Base-by-base conservation (phyloP, 2,797 vertebrate genomes). In the Brotogeris chrysoptera region DNA sequence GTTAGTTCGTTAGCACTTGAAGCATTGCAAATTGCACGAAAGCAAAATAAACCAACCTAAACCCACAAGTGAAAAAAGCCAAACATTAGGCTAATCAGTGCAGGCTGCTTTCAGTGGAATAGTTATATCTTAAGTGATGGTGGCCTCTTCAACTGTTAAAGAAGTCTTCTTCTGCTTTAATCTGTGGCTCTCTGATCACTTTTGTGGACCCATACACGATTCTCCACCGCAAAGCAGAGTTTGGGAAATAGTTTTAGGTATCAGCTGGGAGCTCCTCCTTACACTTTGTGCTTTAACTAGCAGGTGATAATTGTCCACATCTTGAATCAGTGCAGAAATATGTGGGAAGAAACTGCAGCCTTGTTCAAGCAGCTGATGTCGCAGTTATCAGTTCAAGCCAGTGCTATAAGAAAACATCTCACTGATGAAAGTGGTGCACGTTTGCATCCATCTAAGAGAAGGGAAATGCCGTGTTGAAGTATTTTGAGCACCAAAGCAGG, bases 361-460 rank as follows among this genome's bases (percentile, higher is more conserved):
- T 74, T 28, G 47, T 86, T 72, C 70, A 50, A 70, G 89, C 47
- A 77, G 60, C 74, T 68, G 59, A 24, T 73, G 52, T 63, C 52
- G 27, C 64, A 81, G 64, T 23, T 55, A 52, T 12, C 32, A 25
- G 38, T 61, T 74, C n/a, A 82, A 77, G 18, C 21, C 34, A 76
- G 23, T 1, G 1, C 27, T 84, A 55, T 25, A 73, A 77, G 53
- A 41, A 76, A 57, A 32, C 46, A 14, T 15, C 52, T 70, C 17
- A 2, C 2, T 4, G 47, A 7, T 25, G 32, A 21, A 95, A 92
- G 71, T 5, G 9, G 24, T 12, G 1, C 16, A 43, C 0, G 0
- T 68, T 65, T 11, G 2, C 16, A 59, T 53, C 38, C 68, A 25
- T 63, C 30, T 43, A 30, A 68, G 11, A 77, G 71, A 21, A 72